Conservation (phyloP, 2,797 vertebrate genomes). For the Agapornis canus region DNA sequence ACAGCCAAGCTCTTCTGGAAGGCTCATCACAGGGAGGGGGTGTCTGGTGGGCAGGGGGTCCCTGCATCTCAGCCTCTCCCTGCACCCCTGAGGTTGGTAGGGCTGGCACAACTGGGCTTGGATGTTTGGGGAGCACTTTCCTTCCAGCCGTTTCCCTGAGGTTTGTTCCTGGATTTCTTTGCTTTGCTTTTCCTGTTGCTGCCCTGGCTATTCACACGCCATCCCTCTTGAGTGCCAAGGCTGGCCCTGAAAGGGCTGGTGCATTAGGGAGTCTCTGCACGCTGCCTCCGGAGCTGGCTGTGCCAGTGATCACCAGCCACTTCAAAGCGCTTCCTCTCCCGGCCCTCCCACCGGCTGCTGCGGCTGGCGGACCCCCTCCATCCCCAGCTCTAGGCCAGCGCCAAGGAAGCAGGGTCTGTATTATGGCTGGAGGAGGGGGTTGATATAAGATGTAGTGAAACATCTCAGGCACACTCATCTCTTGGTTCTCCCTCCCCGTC, state of each 20-base stretch:
- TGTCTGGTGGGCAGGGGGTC: not conserved
- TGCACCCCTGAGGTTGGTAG: not conserved
- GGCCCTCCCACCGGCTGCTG: conserved; percentile 11
- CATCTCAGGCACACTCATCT: fast-evolving
- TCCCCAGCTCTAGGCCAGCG: not conserved
- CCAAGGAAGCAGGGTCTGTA: not conserved
- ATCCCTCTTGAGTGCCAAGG: conserved; percentile 45
- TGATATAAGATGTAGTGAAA: fast-evolving
- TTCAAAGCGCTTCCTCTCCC: conserved; percentile 64
- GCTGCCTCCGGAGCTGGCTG: conserved; percentile 47
- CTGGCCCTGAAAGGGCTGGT: conserved; percentile 49
- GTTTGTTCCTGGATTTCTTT: conserved; percentile 51
- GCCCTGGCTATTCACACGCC: conserved; percentile 52
- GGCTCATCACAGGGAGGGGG: not conserved
- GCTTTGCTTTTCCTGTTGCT: conserved; percentile 57
- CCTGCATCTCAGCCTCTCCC: not conserved
- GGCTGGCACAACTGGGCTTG: conserved; percentile 6
- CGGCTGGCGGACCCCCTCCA: not conserved
- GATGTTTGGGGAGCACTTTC: conserved; percentile 39
- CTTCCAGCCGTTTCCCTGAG: conserved; percentile 33
- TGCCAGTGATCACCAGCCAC: conserved; percentile 51
- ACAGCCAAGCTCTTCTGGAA: conserved; percentile 51
- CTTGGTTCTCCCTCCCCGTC: not conserved
- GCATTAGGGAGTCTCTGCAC: conserved; percentile 37
- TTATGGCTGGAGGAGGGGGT: not conserved